Evolutionary conservation across 2,797 vertebrate genomes (phyloP).

Genomic region (Tympanoctomys barrerae): DNA sequence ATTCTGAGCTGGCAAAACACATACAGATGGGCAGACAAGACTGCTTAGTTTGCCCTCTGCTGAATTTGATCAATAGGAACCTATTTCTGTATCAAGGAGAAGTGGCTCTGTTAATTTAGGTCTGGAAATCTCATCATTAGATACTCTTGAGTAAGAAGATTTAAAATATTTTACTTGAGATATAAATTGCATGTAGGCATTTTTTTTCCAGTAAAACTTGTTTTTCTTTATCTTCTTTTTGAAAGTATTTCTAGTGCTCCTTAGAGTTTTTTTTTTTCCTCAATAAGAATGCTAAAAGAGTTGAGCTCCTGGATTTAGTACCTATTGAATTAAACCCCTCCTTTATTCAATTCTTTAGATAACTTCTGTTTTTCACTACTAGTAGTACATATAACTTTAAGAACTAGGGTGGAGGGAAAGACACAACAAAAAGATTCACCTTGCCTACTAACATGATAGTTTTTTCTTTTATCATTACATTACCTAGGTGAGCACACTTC

Average conservation of each 20-base stretch:
- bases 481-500: neutral
- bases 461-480: neutral
- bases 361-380: neutral
- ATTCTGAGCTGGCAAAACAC: conserved; percentile 89
- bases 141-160: conserved; percentile 78
- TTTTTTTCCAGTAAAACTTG: conserved; percentile 73
- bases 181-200: conserved; percentile 61
- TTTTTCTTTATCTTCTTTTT: conserved; percentile 11
- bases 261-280: neutral
- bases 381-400: neutral
- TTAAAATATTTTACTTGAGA: conserved; percentile 80
- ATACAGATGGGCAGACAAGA: conserved; percentile 87
- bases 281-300: neutral
- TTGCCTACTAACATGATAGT: neutral
- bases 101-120: conserved; percentile 90
- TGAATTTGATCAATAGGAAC: conserved; percentile 91
- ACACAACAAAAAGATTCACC: neutral
- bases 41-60: conserved; percentile 89
- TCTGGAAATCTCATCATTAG: conserved; percentile 87
- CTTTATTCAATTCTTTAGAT: neutral
- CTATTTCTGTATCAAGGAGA: conserved; percentile 90
- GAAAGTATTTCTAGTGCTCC: conserved; percentile 11
- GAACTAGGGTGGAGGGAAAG: neutral
- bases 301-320: neutral
- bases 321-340: neutral